These are phyloP conservation scores for Coptotermes formosanus DNA, from an alignment of 1,140 invertebrate genomes.

Conservation along the genomic window DNA sequence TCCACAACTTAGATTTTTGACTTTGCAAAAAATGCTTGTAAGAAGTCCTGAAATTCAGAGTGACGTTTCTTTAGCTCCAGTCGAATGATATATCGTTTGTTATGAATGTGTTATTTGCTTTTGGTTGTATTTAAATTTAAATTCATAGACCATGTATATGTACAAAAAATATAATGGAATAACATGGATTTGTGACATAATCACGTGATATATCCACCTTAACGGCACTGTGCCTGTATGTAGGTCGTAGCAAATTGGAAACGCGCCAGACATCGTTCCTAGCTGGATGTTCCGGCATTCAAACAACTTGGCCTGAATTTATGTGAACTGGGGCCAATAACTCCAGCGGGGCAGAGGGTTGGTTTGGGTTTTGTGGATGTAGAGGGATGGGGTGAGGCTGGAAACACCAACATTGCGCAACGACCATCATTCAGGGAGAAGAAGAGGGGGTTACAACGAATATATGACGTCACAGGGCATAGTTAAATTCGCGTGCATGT, in stretches of 20 bases:
- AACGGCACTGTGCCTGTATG: neutral
- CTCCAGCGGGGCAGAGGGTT: neutral
- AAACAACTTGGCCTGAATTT: slow-evolving; percentile 14
- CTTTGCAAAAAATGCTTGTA: too few species aligned
- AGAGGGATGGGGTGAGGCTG: neutral
- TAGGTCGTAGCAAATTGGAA: neutral
- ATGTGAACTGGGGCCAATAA: slow-evolving; percentile 10
- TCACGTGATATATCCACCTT: slow-evolving; percentile 14
- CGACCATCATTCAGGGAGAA: neutral
- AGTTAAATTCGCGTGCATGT: slow-evolving; percentile 2
- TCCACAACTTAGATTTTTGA: too few species aligned
- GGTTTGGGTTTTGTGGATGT: neutral
- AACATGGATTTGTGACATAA: slow-evolving; percentile 1
- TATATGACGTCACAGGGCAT: slow-evolving; percentile 1
- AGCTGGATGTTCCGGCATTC: neutral
- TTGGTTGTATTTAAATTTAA: neutral
- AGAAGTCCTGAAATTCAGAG: too few species aligned
- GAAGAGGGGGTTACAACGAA: neutral
- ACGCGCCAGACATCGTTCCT: neutral
- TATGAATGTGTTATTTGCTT: neutral
- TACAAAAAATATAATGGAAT: neutral
- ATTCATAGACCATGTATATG: neutral
- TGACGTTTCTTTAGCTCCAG: too few species aligned
- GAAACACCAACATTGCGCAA: neutral
- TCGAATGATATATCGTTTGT: too few species aligned